phyloP scores from a whole-genome alignment of 2,113 vertebrate species.

The Pluvialis apricaria region DNA sequence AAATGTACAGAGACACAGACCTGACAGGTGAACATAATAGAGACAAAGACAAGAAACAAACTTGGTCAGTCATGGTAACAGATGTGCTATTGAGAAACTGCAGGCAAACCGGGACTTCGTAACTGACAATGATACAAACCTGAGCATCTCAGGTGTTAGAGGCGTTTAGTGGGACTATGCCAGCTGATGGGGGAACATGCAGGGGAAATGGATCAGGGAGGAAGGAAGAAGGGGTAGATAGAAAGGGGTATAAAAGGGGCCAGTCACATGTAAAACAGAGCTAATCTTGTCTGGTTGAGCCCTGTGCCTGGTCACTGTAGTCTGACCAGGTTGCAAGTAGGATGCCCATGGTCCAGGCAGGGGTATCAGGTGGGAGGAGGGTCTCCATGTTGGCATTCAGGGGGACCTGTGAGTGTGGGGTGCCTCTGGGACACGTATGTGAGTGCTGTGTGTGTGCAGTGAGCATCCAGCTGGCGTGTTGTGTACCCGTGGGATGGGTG shows the following conservation, averaged over 20 bases:
- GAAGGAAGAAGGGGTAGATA: neutral
- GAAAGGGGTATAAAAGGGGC: neutral
- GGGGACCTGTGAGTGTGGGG: rapidly evolving
- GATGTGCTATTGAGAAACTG: rapidly evolving
- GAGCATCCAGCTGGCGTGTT: rapidly evolving
- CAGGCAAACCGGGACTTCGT: neutral
- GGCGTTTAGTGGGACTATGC: rapidly evolving
- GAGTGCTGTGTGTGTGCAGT: rapidly evolving
- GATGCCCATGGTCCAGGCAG: rapidly evolving
- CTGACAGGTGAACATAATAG: neutral
- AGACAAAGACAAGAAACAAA: neutral
- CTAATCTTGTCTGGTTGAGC: neutral
- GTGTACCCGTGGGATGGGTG: rapidly evolving
- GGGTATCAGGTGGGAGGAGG: rapidly evolving
- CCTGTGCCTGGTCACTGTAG: neutral
- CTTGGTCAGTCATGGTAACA: neutral
- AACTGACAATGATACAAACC: neutral
- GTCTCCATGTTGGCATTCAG: rapidly evolving
- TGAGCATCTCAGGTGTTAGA: neutral
- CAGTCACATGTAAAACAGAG: neutral
- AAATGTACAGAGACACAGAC: neutral
- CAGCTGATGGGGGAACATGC: neutral
- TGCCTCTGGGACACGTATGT: neutral
- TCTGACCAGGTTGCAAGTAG: neutral
- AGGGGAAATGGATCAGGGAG: neutral